These are phyloP conservation scores for Drosophila siamana DNA, from an alignment of 2,888 invertebrate species.

Conservation along the genomic window DNA sequence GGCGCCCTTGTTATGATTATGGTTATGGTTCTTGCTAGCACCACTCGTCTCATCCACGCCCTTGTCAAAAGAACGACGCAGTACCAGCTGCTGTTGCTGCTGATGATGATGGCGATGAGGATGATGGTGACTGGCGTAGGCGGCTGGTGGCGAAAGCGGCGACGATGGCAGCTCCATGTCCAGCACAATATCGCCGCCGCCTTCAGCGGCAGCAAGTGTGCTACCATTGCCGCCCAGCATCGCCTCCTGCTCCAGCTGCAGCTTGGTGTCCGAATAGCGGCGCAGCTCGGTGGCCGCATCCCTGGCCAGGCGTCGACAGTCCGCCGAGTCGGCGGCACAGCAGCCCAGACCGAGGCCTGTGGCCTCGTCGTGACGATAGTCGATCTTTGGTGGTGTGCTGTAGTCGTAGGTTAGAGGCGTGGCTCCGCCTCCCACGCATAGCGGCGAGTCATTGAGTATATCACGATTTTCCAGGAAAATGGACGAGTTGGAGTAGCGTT, in stretches of 20 bases:
- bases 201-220: conserved; percentile 68
- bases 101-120: conserved; percentile 32
- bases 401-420: conserved; percentile 71
- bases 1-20: conserved; percentile 13
- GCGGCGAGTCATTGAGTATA: conserved; percentile 84
- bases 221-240: conserved; percentile 53
- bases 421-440: conserved; percentile 64
- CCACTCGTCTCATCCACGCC: conserved; percentile 66
- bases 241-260: conserved; percentile 71
- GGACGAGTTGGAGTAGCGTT: conserved; percentile 85
- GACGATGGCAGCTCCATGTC: conserved; percentile 81
- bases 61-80: conserved; percentile 82
- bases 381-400: conserved; percentile 82
- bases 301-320: too few species aligned
- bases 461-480: conserved; percentile 86
- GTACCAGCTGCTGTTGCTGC: conserved; percentile 47
- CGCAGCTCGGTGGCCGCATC: conserved; percentile 73
- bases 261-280: conserved; percentile 85
- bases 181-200: conserved; percentile 71
- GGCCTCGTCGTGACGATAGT: conserved; percentile 81
- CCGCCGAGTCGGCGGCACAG: too few species aligned
- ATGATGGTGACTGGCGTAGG: conserved; percentile 62
- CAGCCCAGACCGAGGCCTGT: conserved; percentile 42
- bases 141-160: conserved; percentile 75
- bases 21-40: not conserved